These are phyloP conservation scores for Diaperis boleti DNA, from an alignment of 2,888 invertebrate genomes.

Conservation along the genomic window DNA sequence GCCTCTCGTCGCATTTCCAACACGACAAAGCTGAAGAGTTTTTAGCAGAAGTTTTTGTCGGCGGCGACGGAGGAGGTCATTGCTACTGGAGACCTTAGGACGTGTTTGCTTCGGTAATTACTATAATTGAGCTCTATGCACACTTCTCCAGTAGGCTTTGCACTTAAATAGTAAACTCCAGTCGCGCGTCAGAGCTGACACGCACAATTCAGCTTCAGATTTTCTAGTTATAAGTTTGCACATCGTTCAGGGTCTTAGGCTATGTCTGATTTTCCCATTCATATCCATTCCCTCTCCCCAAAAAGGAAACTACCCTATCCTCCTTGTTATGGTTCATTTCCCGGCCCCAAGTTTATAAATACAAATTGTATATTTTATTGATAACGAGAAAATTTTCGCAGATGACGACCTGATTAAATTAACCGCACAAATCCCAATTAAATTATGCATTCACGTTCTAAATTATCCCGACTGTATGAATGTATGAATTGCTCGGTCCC, in stretches of 20 bases:
- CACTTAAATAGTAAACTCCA: too few relatives aligned
- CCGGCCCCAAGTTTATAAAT: not conserved
- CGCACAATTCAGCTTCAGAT: too few relatives aligned
- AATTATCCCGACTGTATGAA: constrained; percentile 53
- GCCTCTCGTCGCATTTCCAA: constrained; percentile 10
- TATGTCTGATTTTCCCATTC: too few relatives aligned
- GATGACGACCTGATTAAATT: constrained; percentile 52
- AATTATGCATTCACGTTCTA: constrained; percentile 56
- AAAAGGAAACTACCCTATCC: not conserved
- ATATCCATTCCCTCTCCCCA: too few relatives aligned
- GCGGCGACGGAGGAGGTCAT: not conserved
- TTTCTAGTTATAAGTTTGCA: too few relatives aligned
- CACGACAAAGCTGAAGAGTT: constrained; percentile 6
- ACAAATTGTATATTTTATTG: constrained; percentile 35
- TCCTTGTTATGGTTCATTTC: not conserved
- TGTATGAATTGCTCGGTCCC: constrained; percentile 50
- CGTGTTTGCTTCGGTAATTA: too few relatives aligned
- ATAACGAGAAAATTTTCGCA: constrained; percentile 37
- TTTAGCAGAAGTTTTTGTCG: constrained; percentile 1
- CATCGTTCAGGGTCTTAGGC: too few relatives aligned
- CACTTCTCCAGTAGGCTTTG: too few relatives aligned
- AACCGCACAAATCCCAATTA: constrained; percentile 56
- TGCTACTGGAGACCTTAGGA: not conserved
- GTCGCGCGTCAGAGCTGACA: too few relatives aligned
- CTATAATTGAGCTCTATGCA: too few relatives aligned